These are phyloP conservation scores for Zoanthus gigantus DNA, from an alignment of 92 coral and sea anemone species.

Conservation along the genomic window DNA sequence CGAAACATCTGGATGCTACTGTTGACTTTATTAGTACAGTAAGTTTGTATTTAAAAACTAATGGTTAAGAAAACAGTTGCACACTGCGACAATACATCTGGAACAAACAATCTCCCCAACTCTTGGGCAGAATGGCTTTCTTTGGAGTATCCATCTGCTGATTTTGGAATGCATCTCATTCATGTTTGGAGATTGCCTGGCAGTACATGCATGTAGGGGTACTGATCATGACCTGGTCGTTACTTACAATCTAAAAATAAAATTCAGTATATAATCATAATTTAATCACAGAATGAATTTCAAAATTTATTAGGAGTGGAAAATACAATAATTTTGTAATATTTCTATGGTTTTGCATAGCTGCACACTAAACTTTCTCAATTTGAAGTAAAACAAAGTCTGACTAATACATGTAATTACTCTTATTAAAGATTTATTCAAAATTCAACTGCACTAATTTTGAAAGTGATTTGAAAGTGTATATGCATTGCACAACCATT, in stretches of 20 bases:
- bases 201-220: too few relatives aligned
- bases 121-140: constrained; percentile 32
- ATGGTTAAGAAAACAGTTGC: too few relatives aligned
- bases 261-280: too few relatives aligned
- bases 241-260: too few relatives aligned
- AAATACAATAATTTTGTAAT: neutral
- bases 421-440: neutral
- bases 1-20: too few relatives aligned
- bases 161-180: constrained; percentile 49
- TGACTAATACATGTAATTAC: neutral
- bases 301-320: neutral
- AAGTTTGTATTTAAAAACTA: too few relatives aligned
- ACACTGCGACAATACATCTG: neutral
- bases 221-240: too few relatives aligned
- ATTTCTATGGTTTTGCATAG: neutral
- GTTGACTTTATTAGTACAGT: too few relatives aligned
- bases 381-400: neutral
- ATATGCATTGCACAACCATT: neutral
- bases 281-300: neutral
- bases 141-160: constrained; percentile 55
- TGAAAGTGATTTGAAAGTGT: neutral
- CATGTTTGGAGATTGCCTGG: constrained; percentile 47
- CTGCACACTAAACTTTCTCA: neutral
- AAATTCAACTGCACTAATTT: too few relatives aligned
- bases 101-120: constrained; percentile 17